Evolutionary conservation across 2,113 vertebrate genomes (phyloP).

Genomic region (Agapornis roseicollis): DNA sequence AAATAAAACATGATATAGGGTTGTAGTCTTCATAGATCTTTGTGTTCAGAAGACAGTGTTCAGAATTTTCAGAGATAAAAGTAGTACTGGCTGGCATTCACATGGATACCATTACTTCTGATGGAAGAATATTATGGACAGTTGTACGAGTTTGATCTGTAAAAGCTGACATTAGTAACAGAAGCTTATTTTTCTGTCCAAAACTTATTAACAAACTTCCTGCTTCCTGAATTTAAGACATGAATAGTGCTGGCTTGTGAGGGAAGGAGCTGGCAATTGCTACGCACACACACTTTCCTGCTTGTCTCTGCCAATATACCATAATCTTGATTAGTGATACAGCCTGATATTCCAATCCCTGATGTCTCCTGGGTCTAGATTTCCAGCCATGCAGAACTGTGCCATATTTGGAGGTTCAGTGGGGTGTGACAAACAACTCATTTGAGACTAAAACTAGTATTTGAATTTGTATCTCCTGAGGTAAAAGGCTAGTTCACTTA

Average conservation of each 20-base stretch:
- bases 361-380: background rate
- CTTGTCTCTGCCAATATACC: conserved; percentile 24
- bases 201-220: background rate
- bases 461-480: conserved; percentile 46
- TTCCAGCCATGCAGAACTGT: conserved; percentile 46
- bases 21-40: background rate
- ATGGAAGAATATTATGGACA: background rate
- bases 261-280: background rate
- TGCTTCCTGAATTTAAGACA: background rate
- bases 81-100: background rate
- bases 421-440: conserved; percentile 49
- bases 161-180: background rate
- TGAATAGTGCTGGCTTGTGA: background rate
- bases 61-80: background rate
- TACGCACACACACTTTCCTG: background rate
- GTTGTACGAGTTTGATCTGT: background rate
- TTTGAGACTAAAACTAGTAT: conserved; percentile 57
- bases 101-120: background rate
- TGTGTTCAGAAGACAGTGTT: background rate
- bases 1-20: background rate
- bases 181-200: background rate
- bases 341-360: conserved; percentile 21
- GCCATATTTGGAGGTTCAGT: conserved; percentile 52
- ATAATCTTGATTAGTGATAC: conserved; percentile 50
- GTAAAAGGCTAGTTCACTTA: conserved; percentile 45